Evolutionary conservation across 2,797 vertebrate species (phyloP), one percentile per base, ranked within the genome.

Genomic region (Eremophila alpestris): DNA sequence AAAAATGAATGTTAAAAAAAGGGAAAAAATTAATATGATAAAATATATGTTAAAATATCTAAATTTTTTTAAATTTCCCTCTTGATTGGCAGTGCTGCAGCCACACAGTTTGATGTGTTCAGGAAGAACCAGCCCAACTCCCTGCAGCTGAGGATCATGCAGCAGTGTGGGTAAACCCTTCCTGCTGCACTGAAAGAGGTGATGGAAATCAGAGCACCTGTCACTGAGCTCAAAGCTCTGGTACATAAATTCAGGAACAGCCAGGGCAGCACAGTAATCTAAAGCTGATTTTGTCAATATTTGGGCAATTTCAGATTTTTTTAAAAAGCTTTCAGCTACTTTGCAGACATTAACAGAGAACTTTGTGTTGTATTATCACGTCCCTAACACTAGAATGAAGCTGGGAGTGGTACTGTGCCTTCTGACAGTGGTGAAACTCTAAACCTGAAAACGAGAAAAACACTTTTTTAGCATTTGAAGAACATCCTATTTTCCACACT

Each of bases 401-500:
- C 20, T 49, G 49, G 13, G 34, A 38, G 7, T 51, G 40, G 5
- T 10, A 16, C 16, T 64, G 23, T 3, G 4, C 13, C 19, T 32
- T 38, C 45, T 29, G n/a, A 64, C 8, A 76, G 16, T 2, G 4
- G 3, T 45, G 29, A 24, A 60, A 55, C 13, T 91, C 54, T 41
- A 91, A 56, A 59, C 13, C 17, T 29, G 6, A 18, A 87, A 76
- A 55, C 23, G 69, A 83, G 16, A 67, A 27, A 78, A 59, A 2
- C 2, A 14, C 2, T 29, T 63, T 32, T 70, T 48, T 21, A 30
- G 16, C 23, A 16, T 17, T n/a, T 52, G 60, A 79, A 79, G 24
- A 74, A n/a, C 2, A 3, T 6, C 5, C 5, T 9, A 4, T 48
- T 80, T 91, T 58, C 40, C 2, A 22, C 19, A 10, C 0, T n/a